Evolutionary conservation across 2,113 vertebrate species (phyloP).

Genomic region (Gorsachius goisagi): DNA sequence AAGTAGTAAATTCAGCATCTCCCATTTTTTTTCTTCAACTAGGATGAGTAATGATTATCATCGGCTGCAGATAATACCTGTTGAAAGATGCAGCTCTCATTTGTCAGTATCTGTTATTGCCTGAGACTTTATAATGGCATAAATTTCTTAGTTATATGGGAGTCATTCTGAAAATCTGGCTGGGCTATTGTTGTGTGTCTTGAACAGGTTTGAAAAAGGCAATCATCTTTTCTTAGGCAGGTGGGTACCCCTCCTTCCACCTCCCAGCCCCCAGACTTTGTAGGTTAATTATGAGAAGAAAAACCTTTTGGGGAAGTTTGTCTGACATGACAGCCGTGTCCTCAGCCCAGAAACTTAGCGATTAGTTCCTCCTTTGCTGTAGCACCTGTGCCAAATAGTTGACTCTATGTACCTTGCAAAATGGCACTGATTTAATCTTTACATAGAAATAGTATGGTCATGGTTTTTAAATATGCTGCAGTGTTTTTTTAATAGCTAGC

Average conservation of each 20-base stretch:
- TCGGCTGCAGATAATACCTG: not conserved
- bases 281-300: not conserved
- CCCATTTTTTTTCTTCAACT: accelerated
- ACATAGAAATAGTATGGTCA: not conserved
- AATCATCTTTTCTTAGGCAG: not conserved
- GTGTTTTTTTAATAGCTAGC: not conserved
- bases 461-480: not conserved
- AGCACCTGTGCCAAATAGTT: not conserved
- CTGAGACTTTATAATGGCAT: not conserved
- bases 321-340: not conserved
- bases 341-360: not conserved
- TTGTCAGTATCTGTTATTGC: not conserved
- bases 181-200: not conserved
- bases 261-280: not conserved
- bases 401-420: not conserved
- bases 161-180: not conserved
- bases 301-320: not conserved
- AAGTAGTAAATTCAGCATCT: not conserved
- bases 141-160: not conserved
- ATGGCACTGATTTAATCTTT: not conserved
- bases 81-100: not conserved
- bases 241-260: not conserved
- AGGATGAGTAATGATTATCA: not conserved
- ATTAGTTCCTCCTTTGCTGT: not conserved
- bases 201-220: not conserved